Evolutionary conservation across 2,888 invertebrate genomes (phyloP).

Genomic region (Chalcis sispes): DNA sequence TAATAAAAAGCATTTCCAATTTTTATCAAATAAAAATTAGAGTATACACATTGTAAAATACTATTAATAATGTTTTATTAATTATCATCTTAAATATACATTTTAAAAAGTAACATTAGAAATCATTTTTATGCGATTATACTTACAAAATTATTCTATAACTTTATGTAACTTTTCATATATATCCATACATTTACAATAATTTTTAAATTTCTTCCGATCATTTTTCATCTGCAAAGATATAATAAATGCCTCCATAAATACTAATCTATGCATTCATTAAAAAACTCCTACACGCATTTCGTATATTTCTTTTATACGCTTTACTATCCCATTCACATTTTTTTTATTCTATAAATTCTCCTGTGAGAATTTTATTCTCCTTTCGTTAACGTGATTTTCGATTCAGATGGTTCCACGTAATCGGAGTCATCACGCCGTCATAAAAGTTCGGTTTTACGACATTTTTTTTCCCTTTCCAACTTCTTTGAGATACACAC

Average conservation of each 20-base stretch:
- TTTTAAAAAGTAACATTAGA: too few species aligned
- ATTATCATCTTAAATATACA: too few species aligned
- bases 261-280: conserved; percentile 35
- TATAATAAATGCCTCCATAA: conserved; percentile 48
- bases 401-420: conserved; percentile 50
- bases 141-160: too few species aligned
- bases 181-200: too few species aligned
- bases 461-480: conserved; percentile 28
- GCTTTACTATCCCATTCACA: not conserved
- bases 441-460: conserved; percentile 55
- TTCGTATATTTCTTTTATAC: conserved; percentile 19
- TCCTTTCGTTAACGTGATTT: conserved; percentile 50
- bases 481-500: conserved; percentile 5
- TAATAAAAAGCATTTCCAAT: too few species aligned
- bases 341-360: not conserved
- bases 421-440: conserved; percentile 53
- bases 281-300: conserved; percentile 40
- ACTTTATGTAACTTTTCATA: too few species aligned
- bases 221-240: too few species aligned
- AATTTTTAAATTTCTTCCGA: too few species aligned
- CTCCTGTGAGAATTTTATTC: conserved; percentile 40
- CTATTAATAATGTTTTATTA: too few species aligned
- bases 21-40: too few species aligned
- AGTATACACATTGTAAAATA: too few species aligned
- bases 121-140: too few species aligned